phyloP scores from a whole-genome alignment of 2,888 invertebrate genomes.

The Meganola albula region DNA sequence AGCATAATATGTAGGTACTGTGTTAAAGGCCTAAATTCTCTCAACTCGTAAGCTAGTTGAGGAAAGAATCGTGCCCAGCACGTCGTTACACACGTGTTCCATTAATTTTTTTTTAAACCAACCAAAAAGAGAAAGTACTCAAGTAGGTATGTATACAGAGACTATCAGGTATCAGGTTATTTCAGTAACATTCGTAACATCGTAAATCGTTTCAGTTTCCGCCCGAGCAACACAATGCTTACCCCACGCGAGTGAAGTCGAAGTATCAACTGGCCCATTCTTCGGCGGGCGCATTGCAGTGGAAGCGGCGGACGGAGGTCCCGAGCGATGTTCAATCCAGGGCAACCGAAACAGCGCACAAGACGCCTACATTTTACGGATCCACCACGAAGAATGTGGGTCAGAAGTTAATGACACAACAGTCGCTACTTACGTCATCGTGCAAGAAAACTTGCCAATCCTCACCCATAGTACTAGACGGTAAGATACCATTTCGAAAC shows the following conservation, averaged over 20 bases:
- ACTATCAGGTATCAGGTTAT: too few relatives aligned
- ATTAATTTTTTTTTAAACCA: too few relatives aligned
- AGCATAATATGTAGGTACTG: too few relatives aligned
- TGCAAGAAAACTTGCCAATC: conserved; percentile 89
- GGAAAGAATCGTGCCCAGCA: too few relatives aligned
- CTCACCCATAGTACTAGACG: conserved; percentile 87
- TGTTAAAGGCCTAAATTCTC: too few relatives aligned
- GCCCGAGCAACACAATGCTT: conserved; percentile 88
- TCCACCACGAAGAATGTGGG: conserved; percentile 85
- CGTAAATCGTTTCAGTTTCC: conserved; percentile 77
- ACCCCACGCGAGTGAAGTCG: conserved; percentile 88
- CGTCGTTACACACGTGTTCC: too few relatives aligned
- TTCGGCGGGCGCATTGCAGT: conserved; percentile 88
- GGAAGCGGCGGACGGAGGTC: conserved; percentile 83
- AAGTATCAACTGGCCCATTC: conserved; percentile 88
- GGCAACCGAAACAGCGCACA: conserved; percentile 85
- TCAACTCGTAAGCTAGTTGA: too few relatives aligned
- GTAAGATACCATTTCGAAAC: conserved; percentile 37
- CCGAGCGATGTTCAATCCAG: conserved; percentile 83
- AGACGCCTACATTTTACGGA: conserved; percentile 85
- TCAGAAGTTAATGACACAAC: conserved; percentile 87
- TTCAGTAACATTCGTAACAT: too few relatives aligned
- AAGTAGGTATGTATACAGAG: too few relatives aligned
- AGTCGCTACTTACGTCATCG: conserved; percentile 88
- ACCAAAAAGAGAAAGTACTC: neutral